These are phyloP conservation scores for Keiferia lycopersicella DNA, from an alignment of 2,888 invertebrate genomes.

Conservation along the genomic window DNA sequence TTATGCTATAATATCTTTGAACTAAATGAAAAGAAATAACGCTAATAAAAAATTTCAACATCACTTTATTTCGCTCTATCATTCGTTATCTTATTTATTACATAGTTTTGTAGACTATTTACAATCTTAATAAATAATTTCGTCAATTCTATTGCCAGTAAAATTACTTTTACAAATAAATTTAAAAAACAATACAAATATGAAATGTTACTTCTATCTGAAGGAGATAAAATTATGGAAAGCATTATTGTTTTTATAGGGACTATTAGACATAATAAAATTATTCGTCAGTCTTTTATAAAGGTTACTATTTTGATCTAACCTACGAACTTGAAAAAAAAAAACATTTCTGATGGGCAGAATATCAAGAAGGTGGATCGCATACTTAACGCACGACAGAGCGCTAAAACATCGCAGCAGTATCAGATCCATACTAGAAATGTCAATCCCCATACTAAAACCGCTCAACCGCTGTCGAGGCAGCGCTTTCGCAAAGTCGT, in stretches of 20 bases:
- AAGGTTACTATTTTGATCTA: conserved; percentile 56
- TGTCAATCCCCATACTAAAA: no score
- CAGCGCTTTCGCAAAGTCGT: no score
- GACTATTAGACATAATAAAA: conserved; percentile 38
- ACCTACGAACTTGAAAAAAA: conserved; percentile 37
- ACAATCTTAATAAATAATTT: conserved; percentile 35
- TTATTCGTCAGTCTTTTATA: conserved; percentile 68
- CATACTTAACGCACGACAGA: no score
- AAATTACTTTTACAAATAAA: background rate
- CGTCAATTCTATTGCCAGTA: background rate
- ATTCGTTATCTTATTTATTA: conserved; percentile 47
- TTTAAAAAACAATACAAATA: background rate
- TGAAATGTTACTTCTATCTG: background rate
- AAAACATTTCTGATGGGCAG: background rate
- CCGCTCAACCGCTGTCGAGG: no score
- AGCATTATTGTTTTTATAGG: background rate
- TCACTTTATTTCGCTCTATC: conserved; percentile 57
- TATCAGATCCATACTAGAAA: no score
- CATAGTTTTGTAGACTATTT: conserved; percentile 46
- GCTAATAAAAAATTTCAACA: conserved; percentile 55
- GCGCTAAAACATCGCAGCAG: no score
- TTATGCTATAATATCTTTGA: no score
- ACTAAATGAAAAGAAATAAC: conserved; percentile 14
- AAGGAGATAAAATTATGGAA: background rate
- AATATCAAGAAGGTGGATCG: background rate